Conservation (phyloP, 2,797 vertebrate species). For the Enteromius viviparus region DNA sequence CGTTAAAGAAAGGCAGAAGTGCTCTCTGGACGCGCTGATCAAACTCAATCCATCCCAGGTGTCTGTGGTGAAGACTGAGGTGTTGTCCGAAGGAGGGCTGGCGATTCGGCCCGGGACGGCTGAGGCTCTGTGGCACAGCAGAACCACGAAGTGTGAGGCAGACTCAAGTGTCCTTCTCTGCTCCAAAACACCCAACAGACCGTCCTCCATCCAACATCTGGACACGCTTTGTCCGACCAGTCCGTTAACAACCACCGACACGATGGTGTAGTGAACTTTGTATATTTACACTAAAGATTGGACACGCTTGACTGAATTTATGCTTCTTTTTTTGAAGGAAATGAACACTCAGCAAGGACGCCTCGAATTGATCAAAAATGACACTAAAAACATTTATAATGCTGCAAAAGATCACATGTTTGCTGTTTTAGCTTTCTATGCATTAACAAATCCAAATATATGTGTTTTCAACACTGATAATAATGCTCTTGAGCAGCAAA, state of each 20-base stretch:
- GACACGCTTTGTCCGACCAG: conserved; percentile 62
- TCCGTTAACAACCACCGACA: conserved; percentile 57
- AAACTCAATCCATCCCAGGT: conserved; percentile 78
- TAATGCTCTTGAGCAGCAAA: neutral
- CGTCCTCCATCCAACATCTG: conserved; percentile 76
- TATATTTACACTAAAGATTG: neutral
- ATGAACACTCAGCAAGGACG: neutral
- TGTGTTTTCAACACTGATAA: neutral
- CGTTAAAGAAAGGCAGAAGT: conserved; percentile 79
- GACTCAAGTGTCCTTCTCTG: conserved; percentile 93
- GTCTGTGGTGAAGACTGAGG: conserved; percentile 76
- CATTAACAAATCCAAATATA: neutral
- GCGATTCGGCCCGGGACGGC: conserved; percentile 72
- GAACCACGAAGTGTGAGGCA: conserved; percentile 94
- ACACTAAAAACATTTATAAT: neutral
- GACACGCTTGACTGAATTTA: neutral
- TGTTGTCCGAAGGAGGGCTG: conserved; percentile 71
- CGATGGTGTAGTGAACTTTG: conserved; percentile 13
- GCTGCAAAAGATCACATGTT: neutral
- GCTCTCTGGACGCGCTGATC: conserved; percentile 84
- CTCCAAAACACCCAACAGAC: conserved; percentile 75
- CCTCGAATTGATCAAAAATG: neutral
- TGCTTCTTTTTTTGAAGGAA: neutral
- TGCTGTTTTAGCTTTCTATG: neutral
- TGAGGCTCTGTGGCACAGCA: conserved; percentile 82